phyloP scores from a whole-genome alignment of 2,888 invertebrate species.

The Crocallis elinguaria region DNA sequence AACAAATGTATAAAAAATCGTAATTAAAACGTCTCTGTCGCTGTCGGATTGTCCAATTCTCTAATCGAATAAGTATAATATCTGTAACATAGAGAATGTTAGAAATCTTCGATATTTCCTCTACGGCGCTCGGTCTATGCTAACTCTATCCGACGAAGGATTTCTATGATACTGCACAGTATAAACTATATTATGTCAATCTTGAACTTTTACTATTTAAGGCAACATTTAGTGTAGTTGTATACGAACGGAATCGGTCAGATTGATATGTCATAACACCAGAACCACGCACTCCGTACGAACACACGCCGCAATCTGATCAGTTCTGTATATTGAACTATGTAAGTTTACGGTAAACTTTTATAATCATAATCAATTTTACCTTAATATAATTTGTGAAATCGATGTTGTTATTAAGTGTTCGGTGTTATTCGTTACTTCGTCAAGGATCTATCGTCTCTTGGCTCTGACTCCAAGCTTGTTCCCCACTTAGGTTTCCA shows the following conservation, averaged over 20 bases:
- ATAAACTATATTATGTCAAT: constrained; percentile 66
- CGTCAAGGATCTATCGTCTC: constrained; percentile 47
- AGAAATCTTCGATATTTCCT: constrained; percentile 42
- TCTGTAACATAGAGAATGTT: constrained; percentile 61
- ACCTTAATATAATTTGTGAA: constrained; percentile 49
- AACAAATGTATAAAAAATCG: constrained; percentile 33
- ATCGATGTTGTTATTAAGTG: constrained; percentile 59
- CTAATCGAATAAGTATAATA: constrained; percentile 56
- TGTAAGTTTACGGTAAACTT: constrained; percentile 58
- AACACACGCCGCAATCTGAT: constrained; percentile 51
- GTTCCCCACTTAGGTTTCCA: constrained; percentile 3
- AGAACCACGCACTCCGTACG: constrained; percentile 6
- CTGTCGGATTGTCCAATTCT: constrained; percentile 70
- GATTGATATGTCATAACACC: constrained; percentile 46
- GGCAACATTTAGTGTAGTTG: constrained; percentile 63
- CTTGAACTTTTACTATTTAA: constrained; percentile 67
- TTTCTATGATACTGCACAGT: constrained; percentile 60
- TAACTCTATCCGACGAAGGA: constrained; percentile 50
- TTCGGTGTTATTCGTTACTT: constrained; percentile 51
- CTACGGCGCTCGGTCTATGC: constrained; percentile 45
- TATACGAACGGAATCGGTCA: constrained; percentile 61
- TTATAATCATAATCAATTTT: constrained; percentile 45
- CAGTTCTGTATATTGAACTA: constrained; percentile 55
- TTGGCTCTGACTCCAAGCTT: constrained; percentile 26
- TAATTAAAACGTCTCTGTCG: constrained; percentile 54